Base-by-base conservation (phyloP, 2,888 invertebrate genomes). In the Lamproptera curius region DNA sequence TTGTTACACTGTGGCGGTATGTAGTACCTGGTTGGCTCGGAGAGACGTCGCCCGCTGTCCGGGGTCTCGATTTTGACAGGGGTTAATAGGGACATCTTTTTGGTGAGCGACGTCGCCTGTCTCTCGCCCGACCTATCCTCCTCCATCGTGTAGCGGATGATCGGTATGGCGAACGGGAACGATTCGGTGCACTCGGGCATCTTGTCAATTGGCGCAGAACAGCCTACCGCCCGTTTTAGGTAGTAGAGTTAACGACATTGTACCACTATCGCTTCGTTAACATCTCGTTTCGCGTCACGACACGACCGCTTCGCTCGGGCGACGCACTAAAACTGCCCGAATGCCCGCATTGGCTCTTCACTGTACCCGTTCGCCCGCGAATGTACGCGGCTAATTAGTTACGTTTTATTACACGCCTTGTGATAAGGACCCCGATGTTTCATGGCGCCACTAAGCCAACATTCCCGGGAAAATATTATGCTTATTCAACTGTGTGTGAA, bases 131-230 rank as follows among this genome's bases (percentile, higher is more conserved):
- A 63, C 36, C 83, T 80, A 34, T 87, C 85, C n/a, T 79, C 67
- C 44, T 87, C 86, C 87, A 87, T 87, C 58, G 85, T 86, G 70
- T 83, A 87, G 17, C 80, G 63, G 62, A 87, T 87, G 54, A 86
- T 74, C 44, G 87, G 87, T 60, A 87, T 86, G 13, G 83, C 80
- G 55, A 87, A 86, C 15, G 76, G 62, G 46, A 83, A 76, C 57
- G 80, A 73, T 59, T 87, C 86, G 35, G 85, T 83, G 61, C 84
- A 86, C 82, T 86, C 87, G 42, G 87, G 87, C 87, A 87, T 87
- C 67, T 62, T 81, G 66, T 54, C 46, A 41, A 43, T 52, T 49
- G 43, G 44, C 72, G 59, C 50, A 58, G 48, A 62, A 61, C 58
- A 57, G 61, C 55, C 57, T 55, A 52, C 63, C 60, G 43, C 60